A percentile compares a stretch with the other conserved stretches of the same genome.
Evolutionary conservation across 2,113 vertebrate species (phyloP).

Genomic region (Formicarius rufipectus): DNA sequence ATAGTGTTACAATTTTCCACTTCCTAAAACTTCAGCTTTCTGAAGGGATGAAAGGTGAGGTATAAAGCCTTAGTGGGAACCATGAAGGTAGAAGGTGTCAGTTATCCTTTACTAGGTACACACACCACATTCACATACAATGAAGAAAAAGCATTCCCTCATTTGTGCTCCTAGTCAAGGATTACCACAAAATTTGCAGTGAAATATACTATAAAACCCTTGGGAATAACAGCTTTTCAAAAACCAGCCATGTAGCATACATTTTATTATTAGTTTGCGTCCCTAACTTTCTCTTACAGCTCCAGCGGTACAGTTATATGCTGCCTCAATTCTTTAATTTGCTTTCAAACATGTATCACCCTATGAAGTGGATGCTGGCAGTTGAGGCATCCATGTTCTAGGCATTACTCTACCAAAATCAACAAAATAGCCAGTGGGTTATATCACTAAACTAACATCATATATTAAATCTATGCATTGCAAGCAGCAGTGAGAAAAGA

Average conservation of each 20-base stretch:
- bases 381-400: constrained; percentile 47
- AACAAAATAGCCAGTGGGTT: constrained; percentile 54
- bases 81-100: neutral
- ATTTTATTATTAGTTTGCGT: neutral
- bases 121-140: neutral
- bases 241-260: neutral
- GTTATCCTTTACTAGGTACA: neutral
- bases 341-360: constrained; percentile 48
- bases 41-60: neutral
- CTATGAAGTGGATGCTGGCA: constrained; percentile 54
- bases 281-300: neutral
- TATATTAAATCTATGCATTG: constrained; percentile 37
- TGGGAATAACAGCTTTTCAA: neutral
- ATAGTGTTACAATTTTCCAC: neutral
- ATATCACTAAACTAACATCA: constrained; percentile 52
- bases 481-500: constrained; percentile 29
- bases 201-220: neutral
- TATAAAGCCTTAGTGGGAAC: neutral
- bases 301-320: neutral
- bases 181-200: neutral
- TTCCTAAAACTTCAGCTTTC: neutral
- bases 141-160: neutral
- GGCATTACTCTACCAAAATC: constrained; percentile 59
- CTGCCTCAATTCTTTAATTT: constrained; percentile 28
- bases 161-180: neutral